These are phyloP conservation scores for Streblospio benedicti DNA, from an alignment of 1,140 invertebrate genomes.

Conservation along the genomic window DNA sequence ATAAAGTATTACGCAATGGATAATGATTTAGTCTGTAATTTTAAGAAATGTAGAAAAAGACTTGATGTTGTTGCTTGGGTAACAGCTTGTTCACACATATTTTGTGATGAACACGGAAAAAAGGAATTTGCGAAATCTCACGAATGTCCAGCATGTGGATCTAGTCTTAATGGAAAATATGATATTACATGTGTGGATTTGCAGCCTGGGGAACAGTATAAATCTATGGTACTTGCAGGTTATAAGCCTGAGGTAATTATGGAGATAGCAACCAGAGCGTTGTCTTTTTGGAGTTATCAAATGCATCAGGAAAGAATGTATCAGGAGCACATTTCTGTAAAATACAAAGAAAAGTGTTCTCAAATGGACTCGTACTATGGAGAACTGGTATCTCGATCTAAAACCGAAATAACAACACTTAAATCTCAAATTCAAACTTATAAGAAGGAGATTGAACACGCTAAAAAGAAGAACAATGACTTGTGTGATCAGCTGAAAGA, in stretches of 20 bases:
- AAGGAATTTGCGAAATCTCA: not conserved
- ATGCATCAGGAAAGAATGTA: constrained; percentile 39
- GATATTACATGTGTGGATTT: not conserved
- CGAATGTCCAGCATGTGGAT: not conserved
- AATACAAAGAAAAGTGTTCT: constrained; percentile 32
- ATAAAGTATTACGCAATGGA: too few relatives aligned
- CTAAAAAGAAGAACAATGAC: too few relatives aligned
- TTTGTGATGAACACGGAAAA: constrained; percentile 3
- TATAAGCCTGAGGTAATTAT: constrained; percentile 42
- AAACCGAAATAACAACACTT: constrained; percentile 29
- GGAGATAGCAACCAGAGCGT: constrained; percentile 39
- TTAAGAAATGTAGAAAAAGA: constrained; percentile 1
- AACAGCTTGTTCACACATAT: constrained; percentile 5
- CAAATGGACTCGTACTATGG: constrained; percentile 43
- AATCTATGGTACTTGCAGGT: constrained; percentile 28
- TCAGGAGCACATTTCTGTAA: constrained; percentile 36
- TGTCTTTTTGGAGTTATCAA: constrained; percentile 41
- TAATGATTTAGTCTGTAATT: not conserved
- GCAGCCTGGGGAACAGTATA: constrained; percentile 3
- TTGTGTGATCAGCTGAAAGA: too few relatives aligned
- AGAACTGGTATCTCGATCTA: constrained; percentile 32
- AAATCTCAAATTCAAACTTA: too few relatives aligned
- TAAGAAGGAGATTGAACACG: too few relatives aligned
- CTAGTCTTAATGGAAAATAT: constrained; percentile 2
- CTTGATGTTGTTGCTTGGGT: not conserved